Evolutionary conservation across 1,140 invertebrate species (phyloP), one percentile per base, ranked within the genome.

Genomic region (Scylla paramamosain): DNA sequence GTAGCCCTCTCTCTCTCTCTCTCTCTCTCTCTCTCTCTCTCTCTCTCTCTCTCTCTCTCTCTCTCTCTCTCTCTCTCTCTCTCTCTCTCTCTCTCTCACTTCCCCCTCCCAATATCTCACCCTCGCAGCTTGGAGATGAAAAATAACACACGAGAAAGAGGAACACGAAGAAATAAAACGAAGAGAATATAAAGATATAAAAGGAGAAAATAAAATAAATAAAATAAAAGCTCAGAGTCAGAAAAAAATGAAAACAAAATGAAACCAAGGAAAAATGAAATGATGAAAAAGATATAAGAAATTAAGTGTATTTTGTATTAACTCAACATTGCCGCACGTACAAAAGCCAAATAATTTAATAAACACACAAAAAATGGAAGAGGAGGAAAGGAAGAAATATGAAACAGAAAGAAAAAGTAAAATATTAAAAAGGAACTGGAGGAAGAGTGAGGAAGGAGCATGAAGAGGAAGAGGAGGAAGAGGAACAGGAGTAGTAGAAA

Each of bases 141-240:
- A 77, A 77, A 77, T 77, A 77, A n/a, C 25, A n/a, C 16, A n/a
- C 52, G 52, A 59, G 52, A 77, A 77, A 77, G n/a, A 25, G 20
- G 16, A 77, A 77, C 67, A 77, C 6, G 67, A 77, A 77, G 20
- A 77, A 77, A 77, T n/a, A n/a, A 20, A 77, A n/a, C n/a, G 20
- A 77, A 77, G n/a, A n/a, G n/a, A 77, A 77, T 7, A n/a, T n/a
- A 77, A n/a, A 77, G 20, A 77, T 16, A 77, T n/a, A 88, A 29
- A 88, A 88, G 32, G 28, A 88, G 28, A 7, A 88, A 88, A 39
- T 46, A 32, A 88, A 88, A 77, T n/a, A n/a, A 77, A n/a, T 25
- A 12, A 77, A 77, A n/a, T 20, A 77, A n/a, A 77, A 59, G 52
- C 16, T 59, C 39, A 39, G 39, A 39, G 39, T 39, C 1, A 39